Base-by-base conservation (phyloP, 2,113 vertebrate species). In the Orthonyx spaldingii region DNA sequence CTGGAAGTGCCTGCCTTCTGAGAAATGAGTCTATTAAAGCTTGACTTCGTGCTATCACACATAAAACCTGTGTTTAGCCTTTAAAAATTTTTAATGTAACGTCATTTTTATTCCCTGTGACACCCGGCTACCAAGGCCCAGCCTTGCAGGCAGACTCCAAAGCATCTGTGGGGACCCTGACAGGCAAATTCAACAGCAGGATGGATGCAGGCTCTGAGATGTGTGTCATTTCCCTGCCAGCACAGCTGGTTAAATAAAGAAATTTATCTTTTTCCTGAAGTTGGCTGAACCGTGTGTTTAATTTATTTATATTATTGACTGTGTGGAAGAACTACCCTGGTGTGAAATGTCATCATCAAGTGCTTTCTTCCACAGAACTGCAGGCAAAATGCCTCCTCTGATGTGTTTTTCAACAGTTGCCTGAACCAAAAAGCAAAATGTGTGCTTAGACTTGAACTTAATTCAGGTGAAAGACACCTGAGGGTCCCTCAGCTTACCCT, bases 281-380 rank as follows among this genome's bases (percentile, higher is more conserved):
- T 10, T 84, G 81, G 60, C 78, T 82, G 93, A 93, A 50, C 11
- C 0, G 1, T 17, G 27, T 41, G 47, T 71, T 93, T 92, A 85
- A 94, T 94, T 95, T 94, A 95, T 95, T 93, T 84, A 59, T 92
- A 42, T 68, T 95, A 92, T 76, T 84, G 91, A 60, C 70, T 85
- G 60, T 44, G 72, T 75, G 75, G 56, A 92, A 84, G 44, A 63
- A 32, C 39, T 44, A 50, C 70, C 78, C 78, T 9, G 56, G 61
- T 88, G 93, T 0, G 6, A 94, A 94, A 79, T 84, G 91, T 76
- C 85, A 71, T 47, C 56, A 1, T 59, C 37, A 14, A 66, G 74
- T 21, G 84, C 89, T 93, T 61, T 49, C 81, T 50, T 65, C 46
- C 81, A 44, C n/a, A 44, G 77, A 77, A n/a, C 61, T 21, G 20